Base-by-base conservation (phyloP, 2,888 invertebrate species). In the Fragum whitleyi region DNA sequence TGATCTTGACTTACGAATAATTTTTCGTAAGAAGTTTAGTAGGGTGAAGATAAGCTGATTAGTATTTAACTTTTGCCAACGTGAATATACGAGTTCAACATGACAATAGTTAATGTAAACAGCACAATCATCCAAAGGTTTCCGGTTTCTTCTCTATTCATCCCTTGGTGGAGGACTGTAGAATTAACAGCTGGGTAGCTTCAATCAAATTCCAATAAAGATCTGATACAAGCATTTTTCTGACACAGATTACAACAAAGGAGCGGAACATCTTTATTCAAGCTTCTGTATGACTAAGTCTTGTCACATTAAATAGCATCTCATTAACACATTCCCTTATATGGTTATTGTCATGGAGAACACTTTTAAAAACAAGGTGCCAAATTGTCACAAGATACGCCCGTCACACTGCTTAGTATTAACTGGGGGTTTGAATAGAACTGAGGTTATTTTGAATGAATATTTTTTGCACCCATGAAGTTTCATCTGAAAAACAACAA, bases 201-300 rank as follows among this genome's bases (percentile, higher is more conserved):
- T 65, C 42, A 65, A 65, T 65, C 42, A 65, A 65, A 65, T 65
- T 65, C 65, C 65, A 65, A 65, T 65, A 42, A 65, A 26, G 65
- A 21, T 36, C 62, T 28, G 62, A 32, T 28, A 6, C 19, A 19
- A 62, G 65, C 21, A 39, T 39, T 42, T 14, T 42, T 42, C 32
- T n/a, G 32, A 32, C 61, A 26, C 9, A 57, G 21, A 26, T 26
- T 57, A 57, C 14, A 26, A 57, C 23, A 23, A 57, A 57, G 57
- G 57, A 57, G 57, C 23, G n/a, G 47, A 47, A 16, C 47, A 47
- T 47, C 47, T 47, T 47, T 47, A 47, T n/a, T n/a, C 3, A 36
- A 36, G 32, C 32, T 9, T 51, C 47, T 47, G 47, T 14, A n/a
- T 47, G 47, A 47, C 19, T 47, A 5, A 47, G 14, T 47, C 5